Percentiles rank a stretch among this genome's conserved stretches.
phyloP scores from a whole-genome alignment of 2,888 invertebrate species.

The Thymelicus lineola region DNA sequence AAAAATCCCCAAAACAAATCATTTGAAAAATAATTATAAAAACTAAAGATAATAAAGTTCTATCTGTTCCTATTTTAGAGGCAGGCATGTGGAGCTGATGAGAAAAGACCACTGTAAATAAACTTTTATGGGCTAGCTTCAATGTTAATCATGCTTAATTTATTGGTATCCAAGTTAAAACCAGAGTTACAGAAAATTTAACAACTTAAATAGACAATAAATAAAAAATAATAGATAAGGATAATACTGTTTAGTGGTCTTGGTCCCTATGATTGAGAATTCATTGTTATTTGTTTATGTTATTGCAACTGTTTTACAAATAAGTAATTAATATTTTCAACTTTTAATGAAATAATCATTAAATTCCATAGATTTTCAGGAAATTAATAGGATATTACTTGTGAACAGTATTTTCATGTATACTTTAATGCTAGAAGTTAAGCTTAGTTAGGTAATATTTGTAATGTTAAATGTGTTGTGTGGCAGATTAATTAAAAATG shows the following conservation, averaged over 20 bases:
- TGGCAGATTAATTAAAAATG: constrained; percentile 1
- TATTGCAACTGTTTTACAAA: neutral
- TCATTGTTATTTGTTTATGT: neutral
- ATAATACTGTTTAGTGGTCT: neutral
- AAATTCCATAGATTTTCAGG: neutral
- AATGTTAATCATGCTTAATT: neutral
- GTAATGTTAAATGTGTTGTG: neutral
- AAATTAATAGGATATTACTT: neutral
- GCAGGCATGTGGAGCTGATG: too few relatives aligned
- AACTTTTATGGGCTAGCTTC: neutral
- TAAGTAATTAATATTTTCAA: too few relatives aligned
- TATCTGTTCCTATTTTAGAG: too few relatives aligned
- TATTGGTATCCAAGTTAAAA: neutral
- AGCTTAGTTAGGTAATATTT: neutral
- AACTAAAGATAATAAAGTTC: too few relatives aligned
- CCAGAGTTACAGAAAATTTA: neutral
- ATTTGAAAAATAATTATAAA: too few relatives aligned
- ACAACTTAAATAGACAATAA: constrained; percentile 2
- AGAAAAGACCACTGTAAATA: too few relatives aligned
- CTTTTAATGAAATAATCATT: neutral
- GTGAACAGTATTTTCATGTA: neutral
- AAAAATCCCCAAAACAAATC: too few relatives aligned
- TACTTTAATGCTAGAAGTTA: neutral
- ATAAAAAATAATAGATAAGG: constrained; percentile 1
- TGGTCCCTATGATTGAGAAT: neutral